Percentiles rank a stretch among this genome's conserved stretches.
phyloP scores from a whole-genome alignment of 2,797 vertebrate genomes.

The Sebastiscus albofasciatus region DNA sequence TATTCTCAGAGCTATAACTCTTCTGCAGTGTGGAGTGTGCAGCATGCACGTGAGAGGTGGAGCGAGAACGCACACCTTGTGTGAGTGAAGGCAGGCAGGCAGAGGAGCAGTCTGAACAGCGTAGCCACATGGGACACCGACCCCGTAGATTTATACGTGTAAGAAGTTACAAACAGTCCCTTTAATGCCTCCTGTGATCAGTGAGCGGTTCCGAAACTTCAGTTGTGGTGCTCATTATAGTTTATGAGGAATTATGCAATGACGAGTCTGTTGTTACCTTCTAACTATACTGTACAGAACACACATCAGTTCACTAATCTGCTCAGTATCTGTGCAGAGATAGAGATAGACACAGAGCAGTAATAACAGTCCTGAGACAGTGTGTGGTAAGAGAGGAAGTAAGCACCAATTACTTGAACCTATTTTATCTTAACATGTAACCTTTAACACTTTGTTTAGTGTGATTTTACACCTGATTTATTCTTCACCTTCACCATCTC shows the following conservation, averaged over 20 bases:
- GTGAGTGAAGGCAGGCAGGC: too few relatives aligned
- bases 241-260: background rate
- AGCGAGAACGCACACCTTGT: rapidly evolving
- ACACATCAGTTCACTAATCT: background rate
- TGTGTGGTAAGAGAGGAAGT: background rate
- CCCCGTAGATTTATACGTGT: too few relatives aligned
- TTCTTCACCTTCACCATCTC: background rate
- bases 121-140: too few relatives aligned
- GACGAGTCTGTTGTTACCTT: background rate
- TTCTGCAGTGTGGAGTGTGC: too few relatives aligned
- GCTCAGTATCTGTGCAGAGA: background rate
- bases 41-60: too few relatives aligned
- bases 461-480: background rate
- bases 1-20: too few relatives aligned
- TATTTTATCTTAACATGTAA: background rate
- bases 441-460: background rate
- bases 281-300: background rate
- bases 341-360: background rate
- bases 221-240: background rate
- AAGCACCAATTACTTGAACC: background rate
- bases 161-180: too few relatives aligned
- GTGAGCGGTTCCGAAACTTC: background rate
- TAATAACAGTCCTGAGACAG: background rate
- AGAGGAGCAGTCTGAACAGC: too few relatives aligned
- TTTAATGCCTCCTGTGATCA: background rate